phyloP scores from a whole-genome alignment of 2,888 invertebrate species.

The Epicampocera succincta region DNA sequence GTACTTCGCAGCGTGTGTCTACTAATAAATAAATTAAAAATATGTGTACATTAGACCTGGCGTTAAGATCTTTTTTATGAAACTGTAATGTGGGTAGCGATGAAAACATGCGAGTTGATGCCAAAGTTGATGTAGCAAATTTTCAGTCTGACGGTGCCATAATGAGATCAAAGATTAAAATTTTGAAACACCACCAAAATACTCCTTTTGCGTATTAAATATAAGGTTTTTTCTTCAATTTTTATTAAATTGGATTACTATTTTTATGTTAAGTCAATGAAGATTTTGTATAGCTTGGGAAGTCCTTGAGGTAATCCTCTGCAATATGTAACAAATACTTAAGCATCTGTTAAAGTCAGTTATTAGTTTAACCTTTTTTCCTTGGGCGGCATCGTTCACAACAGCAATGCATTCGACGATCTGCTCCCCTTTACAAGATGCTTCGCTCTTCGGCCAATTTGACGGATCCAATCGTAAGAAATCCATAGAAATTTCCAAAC shows the following conservation, averaged over 20 bases:
- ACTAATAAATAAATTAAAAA: too few species aligned
- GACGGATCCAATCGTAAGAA: too few species aligned
- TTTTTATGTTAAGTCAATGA: slow-evolving; percentile 2
- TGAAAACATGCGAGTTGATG: too few species aligned
- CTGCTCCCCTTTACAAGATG: not conserved
- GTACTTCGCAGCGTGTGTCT: too few species aligned
- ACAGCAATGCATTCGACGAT: not conserved
- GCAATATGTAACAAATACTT: slow-evolving; percentile 1
- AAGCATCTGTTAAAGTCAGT: not conserved
- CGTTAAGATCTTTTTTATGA: too few species aligned
- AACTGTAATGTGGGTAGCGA: too few species aligned
- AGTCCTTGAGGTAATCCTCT: not conserved
- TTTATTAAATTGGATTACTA: not conserved
- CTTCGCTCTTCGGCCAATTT: not conserved
- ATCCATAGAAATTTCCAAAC: slow-evolving; percentile 2
- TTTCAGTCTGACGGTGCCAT: not conserved
- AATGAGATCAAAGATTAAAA: not conserved
- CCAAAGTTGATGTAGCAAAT: not conserved
- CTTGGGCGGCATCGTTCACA: slow-evolving; percentile 4
- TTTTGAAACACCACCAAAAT: not conserved
- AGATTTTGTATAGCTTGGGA: not conserved
- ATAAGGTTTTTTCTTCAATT: not conserved
- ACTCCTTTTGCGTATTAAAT: not conserved
- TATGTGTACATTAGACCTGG: too few species aligned
- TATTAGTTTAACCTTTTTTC: not conserved